Base-by-base conservation (phyloP, 2,888 invertebrate genomes). In the Volucella inanis region DNA sequence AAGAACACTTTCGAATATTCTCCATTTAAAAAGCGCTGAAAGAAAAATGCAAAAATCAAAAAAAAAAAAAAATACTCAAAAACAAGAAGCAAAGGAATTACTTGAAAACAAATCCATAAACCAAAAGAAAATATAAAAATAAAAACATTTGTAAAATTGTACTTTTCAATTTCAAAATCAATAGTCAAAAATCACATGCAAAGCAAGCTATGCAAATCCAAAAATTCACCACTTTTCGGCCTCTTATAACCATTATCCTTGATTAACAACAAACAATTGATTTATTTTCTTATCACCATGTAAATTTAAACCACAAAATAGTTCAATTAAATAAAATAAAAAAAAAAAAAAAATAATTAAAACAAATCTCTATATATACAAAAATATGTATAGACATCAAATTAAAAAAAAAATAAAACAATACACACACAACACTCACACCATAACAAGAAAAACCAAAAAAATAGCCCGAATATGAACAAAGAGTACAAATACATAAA, bases 401-500 rank as follows among this genome's bases (percentile, higher is more conserved):
- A 52, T 18, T n/a, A 59, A 59, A 45, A 31, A 50, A 55, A 54
- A 65, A 31, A 1, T 52, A 39, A 38, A 68, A 43, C 64, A 47
- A 70, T 68, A 82, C 71, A 75, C 75, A 64, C 79, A 72, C 81
- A 80, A 67, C 81, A 78, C 22, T 22, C 22, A 22, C 22, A 22
- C 22, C 22, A 22, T 22, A 22, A 64, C 54, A 50, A 39, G 22
- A 31, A 22, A 15, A 9, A 59, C 68, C 76, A 85, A 47, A 80
- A 86, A 86, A 91, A 91, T 91, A 91, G 91, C 91, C 91, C 91
- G 91, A 91, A 81, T 90, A 90, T 90, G 89, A 91, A 91, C 91
- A 91, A 91, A 91, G 90, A 91, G 91, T 91, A 91, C 91, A 91
- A 91, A 91, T 90, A 90, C 90, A 90, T 90, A 90, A 89, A 90